Percentiles rank a stretch among this genome's conserved stretches.
phyloP scores from a whole-genome alignment of 1,140 invertebrate species.

The Pentalonia nigronervosa region DNA sequence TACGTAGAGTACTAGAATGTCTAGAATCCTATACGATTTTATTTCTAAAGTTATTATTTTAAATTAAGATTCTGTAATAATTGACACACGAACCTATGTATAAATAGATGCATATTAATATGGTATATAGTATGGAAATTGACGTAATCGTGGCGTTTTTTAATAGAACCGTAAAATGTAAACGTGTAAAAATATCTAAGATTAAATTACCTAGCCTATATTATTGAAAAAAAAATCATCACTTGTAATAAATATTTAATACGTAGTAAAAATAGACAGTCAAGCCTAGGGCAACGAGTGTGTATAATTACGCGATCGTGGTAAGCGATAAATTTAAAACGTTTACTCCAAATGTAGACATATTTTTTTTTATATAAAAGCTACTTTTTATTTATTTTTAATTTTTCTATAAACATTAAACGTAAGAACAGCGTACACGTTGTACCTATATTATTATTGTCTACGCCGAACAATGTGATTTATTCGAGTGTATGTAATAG shows the following conservation, averaged over 20 bases:
- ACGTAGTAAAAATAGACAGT: not conserved
- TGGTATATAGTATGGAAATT: slow-evolving; percentile 11
- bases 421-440: not conserved
- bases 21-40: not conserved
- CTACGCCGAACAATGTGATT: slow-evolving; percentile 26
- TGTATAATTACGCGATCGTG: not conserved
- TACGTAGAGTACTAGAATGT: not conserved
- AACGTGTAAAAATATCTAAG: not conserved
- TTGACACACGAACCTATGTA: not conserved
- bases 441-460: slow-evolving; percentile 4
- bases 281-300: not conserved
- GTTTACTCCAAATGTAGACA: not conserved
- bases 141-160: not conserved
- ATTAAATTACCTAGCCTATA: not conserved
- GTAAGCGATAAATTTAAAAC: not conserved
- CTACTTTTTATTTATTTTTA: not conserved
- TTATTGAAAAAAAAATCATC: not conserved
- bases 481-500: not conserved
- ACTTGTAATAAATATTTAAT: not conserved
- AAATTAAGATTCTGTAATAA: not conserved
- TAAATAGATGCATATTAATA: not conserved
- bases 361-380: not conserved
- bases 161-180: not conserved
- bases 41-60: not conserved
- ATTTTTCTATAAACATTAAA: not conserved